These are phyloP conservation scores for Trypoxylon attenuatum DNA, from an alignment of 2,888 invertebrate genomes.

Conservation along the genomic window DNA sequence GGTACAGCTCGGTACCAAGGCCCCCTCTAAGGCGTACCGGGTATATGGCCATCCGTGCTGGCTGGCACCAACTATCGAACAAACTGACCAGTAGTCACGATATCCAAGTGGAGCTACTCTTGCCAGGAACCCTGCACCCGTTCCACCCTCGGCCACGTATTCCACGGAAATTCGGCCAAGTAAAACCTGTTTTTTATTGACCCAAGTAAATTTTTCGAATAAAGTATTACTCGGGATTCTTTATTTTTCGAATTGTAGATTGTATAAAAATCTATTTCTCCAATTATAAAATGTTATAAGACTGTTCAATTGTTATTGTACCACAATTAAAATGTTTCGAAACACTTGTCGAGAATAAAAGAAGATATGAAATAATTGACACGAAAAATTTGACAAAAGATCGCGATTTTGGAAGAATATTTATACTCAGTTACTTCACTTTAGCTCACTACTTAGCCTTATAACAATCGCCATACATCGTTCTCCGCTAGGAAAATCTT, in stretches of 20 bases:
- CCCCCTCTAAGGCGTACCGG: slow-evolving; percentile 61
- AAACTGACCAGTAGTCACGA: slow-evolving; percentile 75
- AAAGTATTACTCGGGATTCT: too few species aligned
- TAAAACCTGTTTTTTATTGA: background rate
- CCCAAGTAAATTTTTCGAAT: too few species aligned
- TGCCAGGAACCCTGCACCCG: slow-evolving; percentile 29
- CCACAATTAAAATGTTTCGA: too few species aligned
- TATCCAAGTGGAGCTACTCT: slow-evolving; percentile 60
- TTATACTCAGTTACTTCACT: slow-evolving; percentile 9
- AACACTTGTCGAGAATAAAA: too few species aligned
- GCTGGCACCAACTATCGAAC: slow-evolving; percentile 75
- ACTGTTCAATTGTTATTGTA: too few species aligned
- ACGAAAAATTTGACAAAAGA: too few species aligned
- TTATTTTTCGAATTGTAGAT: too few species aligned
- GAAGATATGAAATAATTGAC: too few species aligned
- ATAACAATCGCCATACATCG: slow-evolving; percentile 14
- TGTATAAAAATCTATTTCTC: too few species aligned
- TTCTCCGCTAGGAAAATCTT: slow-evolving; percentile 14
- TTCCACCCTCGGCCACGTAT: background rate
- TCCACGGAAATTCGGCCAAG: background rate
- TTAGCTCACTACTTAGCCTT: slow-evolving; percentile 24
- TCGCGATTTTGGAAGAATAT: slow-evolving; percentile 21
- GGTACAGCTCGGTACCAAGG: slow-evolving; percentile 74
- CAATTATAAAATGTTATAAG: too few species aligned
- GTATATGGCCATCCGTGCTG: slow-evolving; percentile 69